These are phyloP conservation scores for Antedon mediterranea DNA, from an alignment of 53 echinoderm and acorn worm species.

Conservation along the genomic window DNA sequence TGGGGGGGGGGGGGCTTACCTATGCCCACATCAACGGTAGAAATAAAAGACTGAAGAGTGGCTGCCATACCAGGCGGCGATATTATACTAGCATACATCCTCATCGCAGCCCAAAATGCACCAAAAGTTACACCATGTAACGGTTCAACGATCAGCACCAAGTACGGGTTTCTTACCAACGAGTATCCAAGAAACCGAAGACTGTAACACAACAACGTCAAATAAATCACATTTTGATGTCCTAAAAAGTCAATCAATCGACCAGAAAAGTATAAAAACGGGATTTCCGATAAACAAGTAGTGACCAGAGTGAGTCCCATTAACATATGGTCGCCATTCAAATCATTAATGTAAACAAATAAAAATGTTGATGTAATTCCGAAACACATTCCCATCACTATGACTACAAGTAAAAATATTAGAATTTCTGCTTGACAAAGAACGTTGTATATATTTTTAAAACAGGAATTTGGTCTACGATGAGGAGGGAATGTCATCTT, in stretches of 20 bases:
- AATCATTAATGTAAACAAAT: constrained; percentile 64
- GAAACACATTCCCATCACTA: constrained; percentile 48
- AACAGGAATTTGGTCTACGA: constrained; percentile 23
- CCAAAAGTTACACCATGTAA: constrained; percentile 94
- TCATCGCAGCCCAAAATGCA: constrained; percentile 78
- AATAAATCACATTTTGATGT: constrained; percentile 34
- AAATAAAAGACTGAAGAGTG: constrained; percentile 53
- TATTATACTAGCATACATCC: constrained; percentile 56
- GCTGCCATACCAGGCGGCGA: constrained; percentile 92
- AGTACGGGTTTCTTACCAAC: constrained; percentile 54
- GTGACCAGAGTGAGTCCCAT: constrained; percentile 81
- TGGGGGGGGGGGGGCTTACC: constrained; percentile 61
- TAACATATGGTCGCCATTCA: constrained; percentile 39
- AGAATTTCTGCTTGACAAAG: constrained; percentile 24
- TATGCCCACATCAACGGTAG: constrained; percentile 66
- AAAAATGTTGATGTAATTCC: constrained; percentile 58
- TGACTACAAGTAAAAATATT: constrained; percentile 40
- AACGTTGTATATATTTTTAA: constrained; percentile 17
- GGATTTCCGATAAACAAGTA: constrained; percentile 62
- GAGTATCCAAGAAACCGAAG: constrained; percentile 83
- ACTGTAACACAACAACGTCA: constrained; percentile 47
- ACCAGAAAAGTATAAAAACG: constrained; percentile 58
- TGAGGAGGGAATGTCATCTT: constrained; percentile 44
- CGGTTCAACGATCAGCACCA: constrained; percentile 77
- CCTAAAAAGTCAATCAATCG: constrained; percentile 48